phyloP scores from a whole-genome alignment of 2,888 invertebrate genomes.

The Syrphus vitripennis region DNA sequence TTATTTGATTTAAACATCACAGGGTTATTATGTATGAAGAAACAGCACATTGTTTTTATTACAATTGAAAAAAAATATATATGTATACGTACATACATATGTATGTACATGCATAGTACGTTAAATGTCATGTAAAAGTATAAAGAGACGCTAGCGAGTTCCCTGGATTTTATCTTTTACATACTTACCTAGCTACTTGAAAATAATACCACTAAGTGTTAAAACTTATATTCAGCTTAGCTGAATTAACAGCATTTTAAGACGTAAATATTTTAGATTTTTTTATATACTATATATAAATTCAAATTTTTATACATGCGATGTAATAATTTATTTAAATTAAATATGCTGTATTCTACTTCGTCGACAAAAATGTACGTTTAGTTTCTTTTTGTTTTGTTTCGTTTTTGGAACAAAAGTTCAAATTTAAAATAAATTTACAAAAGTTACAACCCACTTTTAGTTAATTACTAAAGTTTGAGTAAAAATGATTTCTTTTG shows the following conservation, averaged over 20 bases:
- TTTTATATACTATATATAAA: slow-evolving; percentile 19
- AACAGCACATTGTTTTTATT: slow-evolving; percentile 49
- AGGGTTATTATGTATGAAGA: slow-evolving; percentile 58
- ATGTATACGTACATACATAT: no score
- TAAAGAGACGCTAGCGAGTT: slow-evolving; percentile 27
- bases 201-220: background rate
- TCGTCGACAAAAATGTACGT: background rate
- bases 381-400: background rate
- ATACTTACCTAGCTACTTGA: background rate
- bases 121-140: slow-evolving; percentile 9
- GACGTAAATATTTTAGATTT: slow-evolving; percentile 39
- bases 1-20: slow-evolving; percentile 66
- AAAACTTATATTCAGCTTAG: slow-evolving; percentile 40
- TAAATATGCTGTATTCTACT: slow-evolving; percentile 13
- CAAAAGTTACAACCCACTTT: slow-evolving; percentile 50
- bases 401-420: slow-evolving; percentile 35
- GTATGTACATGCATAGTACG: no score
- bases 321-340: slow-evolving; percentile 1
- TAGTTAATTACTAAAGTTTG: background rate
- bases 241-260: slow-evolving; percentile 50
- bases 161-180: background rate
- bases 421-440: slow-evolving; percentile 11
- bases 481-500: background rate
- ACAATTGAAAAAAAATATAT: background rate
- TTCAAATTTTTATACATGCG: slow-evolving; percentile 22